phyloP scores from a whole-genome alignment of 2,113 vertebrate species.

The Aleadryas rufinucha region DNA sequence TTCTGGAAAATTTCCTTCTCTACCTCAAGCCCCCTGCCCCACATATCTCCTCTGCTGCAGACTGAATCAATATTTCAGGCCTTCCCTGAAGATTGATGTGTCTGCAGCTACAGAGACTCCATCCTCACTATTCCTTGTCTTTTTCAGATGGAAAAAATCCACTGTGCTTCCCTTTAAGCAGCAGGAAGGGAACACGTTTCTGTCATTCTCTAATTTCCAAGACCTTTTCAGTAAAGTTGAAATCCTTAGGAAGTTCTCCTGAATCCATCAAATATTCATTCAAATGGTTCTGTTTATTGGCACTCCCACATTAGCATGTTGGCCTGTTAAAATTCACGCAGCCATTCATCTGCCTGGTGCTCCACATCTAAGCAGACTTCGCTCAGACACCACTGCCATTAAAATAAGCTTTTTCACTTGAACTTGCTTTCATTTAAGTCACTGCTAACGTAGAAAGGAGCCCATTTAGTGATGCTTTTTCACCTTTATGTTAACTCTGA shows the following conservation, averaged over 20 bases:
- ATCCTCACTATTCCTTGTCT: not conserved
- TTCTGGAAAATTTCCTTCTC: not conserved
- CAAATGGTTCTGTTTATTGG: not conserved
- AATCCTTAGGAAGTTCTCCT: not conserved
- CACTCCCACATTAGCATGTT: not conserved
- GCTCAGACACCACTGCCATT: not conserved
- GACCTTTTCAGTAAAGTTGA: not conserved
- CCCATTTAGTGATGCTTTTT: slow-evolving; percentile 50
- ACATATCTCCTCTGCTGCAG: not conserved
- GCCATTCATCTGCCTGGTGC: not conserved
- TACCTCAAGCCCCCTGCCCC: not conserved
- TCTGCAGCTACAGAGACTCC: not conserved
- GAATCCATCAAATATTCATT: not conserved
- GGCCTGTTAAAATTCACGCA: not conserved
- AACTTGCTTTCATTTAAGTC: slow-evolving; percentile 38
- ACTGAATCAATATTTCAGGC: not conserved
- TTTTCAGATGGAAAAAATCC: not conserved
- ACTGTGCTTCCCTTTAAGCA: not conserved
- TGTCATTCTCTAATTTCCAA: not conserved
- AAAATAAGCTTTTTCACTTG: slow-evolving; percentile 10
- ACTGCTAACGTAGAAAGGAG: not conserved
- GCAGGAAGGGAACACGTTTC: fast-evolving
- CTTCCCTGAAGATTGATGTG: not conserved
- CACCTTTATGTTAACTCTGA: slow-evolving; percentile 45
- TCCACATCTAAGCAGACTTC: not conserved